These are phyloP conservation scores for Gymnocheta viridis DNA, from an alignment of 2,888 invertebrate species.

Conservation along the genomic window DNA sequence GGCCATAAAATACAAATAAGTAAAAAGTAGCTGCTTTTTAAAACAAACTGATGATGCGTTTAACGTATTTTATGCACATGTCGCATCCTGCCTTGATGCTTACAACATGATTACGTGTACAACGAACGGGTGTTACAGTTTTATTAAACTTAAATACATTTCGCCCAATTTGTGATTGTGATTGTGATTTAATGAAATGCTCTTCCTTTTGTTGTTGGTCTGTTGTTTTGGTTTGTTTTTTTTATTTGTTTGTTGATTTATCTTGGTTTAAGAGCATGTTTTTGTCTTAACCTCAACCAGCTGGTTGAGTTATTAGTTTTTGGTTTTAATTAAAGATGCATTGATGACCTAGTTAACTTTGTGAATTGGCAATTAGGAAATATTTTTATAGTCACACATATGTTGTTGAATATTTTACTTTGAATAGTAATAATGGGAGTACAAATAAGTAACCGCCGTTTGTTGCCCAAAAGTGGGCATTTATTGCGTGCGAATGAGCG, in stretches of 20 bases:
- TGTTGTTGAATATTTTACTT: neutral
- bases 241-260: neutral
- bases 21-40: slow-evolving; percentile 32
- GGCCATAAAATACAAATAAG: neutral
- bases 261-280: neutral
- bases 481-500: too few relatives aligned
- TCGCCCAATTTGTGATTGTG: slow-evolving; percentile 57
- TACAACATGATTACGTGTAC: slow-evolving; percentile 25
- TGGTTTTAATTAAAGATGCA: slow-evolving; percentile 64
- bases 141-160: slow-evolving; percentile 35
- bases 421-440: neutral
- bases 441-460: too few relatives aligned
- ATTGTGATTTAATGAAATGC: slow-evolving; percentile 53
- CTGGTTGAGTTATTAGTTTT: slow-evolving; percentile 48
- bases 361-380: slow-evolving; percentile 23
- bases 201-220: neutral
- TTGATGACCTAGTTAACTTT: slow-evolving; percentile 60
- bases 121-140: slow-evolving; percentile 23
- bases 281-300: slow-evolving; percentile 52
- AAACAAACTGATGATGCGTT: slow-evolving; percentile 51
- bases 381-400: neutral
- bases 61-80: slow-evolving; percentile 64
- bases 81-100: slow-evolving; percentile 47
- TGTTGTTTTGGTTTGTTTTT: neutral
- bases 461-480: too few relatives aligned